Conservation (phyloP, 2,888 invertebrate genomes). For the Drosophila nr. perissopoda region DNA sequence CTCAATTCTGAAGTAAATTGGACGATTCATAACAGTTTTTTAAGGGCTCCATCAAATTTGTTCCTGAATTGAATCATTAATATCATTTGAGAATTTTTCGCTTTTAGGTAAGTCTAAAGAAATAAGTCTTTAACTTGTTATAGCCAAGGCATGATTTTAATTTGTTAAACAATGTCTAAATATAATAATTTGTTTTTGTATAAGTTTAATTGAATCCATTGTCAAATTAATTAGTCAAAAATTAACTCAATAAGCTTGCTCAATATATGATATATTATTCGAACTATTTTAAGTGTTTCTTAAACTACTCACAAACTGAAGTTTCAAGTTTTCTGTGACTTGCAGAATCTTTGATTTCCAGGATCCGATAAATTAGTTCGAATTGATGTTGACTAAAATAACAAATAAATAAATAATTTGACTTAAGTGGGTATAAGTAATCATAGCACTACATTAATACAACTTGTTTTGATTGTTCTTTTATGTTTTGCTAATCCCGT, state of each 20-base stretch:
- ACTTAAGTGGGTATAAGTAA: too few species aligned
- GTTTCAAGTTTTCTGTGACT: background rate
- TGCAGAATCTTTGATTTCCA: background rate
- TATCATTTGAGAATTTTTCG: background rate
- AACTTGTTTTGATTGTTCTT: background rate
- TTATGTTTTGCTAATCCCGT: background rate
- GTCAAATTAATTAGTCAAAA: background rate
- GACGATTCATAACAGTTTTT: background rate
- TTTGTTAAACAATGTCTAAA: background rate
- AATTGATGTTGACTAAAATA: background rate
- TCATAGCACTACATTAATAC: too few species aligned
- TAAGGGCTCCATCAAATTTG: background rate
- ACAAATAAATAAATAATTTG: constrained; percentile 1
- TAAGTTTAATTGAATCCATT: background rate
- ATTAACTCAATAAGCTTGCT: background rate
- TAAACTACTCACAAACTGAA: background rate
- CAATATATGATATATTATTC: background rate
- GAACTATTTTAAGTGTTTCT: background rate
- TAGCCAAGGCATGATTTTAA: too few species aligned
- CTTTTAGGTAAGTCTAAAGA: too few species aligned
- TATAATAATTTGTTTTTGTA: background rate
- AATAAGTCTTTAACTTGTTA: background rate
- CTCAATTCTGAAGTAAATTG: background rate
- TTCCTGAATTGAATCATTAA: background rate
- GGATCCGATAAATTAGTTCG: background rate